A percentile compares a stretch with the other conserved stretches of the same genome.
Evolutionary conservation across 2,888 invertebrate species (phyloP).

Genomic region (Clostera curtula): DNA sequence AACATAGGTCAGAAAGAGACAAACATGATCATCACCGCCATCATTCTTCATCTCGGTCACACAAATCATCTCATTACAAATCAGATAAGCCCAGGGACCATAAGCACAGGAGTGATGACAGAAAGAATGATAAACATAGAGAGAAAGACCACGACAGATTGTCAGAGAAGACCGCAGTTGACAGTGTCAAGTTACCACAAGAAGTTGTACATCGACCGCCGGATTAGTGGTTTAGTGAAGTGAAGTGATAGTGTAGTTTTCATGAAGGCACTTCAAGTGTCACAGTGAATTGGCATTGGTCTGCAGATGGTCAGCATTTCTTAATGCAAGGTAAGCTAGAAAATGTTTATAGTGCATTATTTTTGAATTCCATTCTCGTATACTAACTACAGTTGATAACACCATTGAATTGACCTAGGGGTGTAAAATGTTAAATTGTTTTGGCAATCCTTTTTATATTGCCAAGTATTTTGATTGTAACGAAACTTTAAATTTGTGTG

Average conservation of each 20-base stretch:
- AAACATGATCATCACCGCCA: constrained; percentile 44
- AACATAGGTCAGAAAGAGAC: constrained; percentile 15
- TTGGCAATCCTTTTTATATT: too few species aligned
- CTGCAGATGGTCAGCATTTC: too few species aligned
- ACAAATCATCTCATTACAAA: constrained; percentile 46
- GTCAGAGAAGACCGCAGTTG: constrained; percentile 13
- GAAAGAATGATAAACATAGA: constrained; percentile 38
- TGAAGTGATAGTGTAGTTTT: constrained; percentile 16
- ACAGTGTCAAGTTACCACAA: constrained; percentile 40
- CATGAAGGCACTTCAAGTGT: constrained; percentile 24
- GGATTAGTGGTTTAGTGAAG: constrained; percentile 34
- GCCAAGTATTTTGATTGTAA: too few species aligned
- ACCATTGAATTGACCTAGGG: too few species aligned
- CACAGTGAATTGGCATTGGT: too few species aligned
- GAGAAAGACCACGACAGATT: constrained; percentile 14
- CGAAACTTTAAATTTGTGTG: too few species aligned
- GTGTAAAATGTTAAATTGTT: too few species aligned
- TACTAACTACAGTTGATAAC: too few species aligned
- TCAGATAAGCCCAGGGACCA: constrained; percentile 40
- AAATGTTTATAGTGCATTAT: too few species aligned
- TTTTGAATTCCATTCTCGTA: too few species aligned
- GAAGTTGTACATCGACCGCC: constrained; percentile 48
- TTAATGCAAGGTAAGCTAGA: too few species aligned
- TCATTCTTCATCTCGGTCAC: constrained; percentile 49
- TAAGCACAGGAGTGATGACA: constrained; percentile 41